Evolutionary conservation across 1,140 invertebrate genomes (phyloP), one percentile per base, ranked within the genome.

Genomic region (Euschistus heros): DNA sequence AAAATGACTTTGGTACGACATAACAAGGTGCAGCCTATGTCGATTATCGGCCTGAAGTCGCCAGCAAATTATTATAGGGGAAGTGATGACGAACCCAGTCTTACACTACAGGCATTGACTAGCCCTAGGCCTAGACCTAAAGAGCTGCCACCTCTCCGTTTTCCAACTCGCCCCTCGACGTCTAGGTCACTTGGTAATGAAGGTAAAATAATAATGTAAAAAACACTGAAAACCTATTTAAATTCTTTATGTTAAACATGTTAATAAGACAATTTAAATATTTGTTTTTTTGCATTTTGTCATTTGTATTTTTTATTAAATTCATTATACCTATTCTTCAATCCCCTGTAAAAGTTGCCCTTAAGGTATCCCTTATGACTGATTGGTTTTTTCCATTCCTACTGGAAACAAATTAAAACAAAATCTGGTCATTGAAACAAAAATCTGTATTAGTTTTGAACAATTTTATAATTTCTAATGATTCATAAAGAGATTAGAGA

Each of bases 101-200:
- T 55, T 2, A 30, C 24, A 13, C 13, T 65, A 4, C 24, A 54
- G 18, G 63, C 63, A n/a, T 50, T 65, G 20, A 57, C 63, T 8
- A 65, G 63, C 52, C 63, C 63, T 1, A 26, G 24, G 26, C 7
- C 18, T 33, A 22, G 18, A 5, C 27, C 47, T 4, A 17, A 55
- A 18, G 26, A 37, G 18, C 24, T 59, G 1, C 27, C 59, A 18
- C 44, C 42, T 17, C 18, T 47, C 14, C 22, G 60, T 8, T 14
- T n/a, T 10, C 60, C 24, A n/a, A 15, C 13, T n/a, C 44, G 66
- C 13, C 66, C 66, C 1, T 33, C 42, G 8, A 67, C 66, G 4
- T 62, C 66, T 26, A 67, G 44, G 30, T 67, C 66, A 20, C 50
- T 66, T 14, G 65, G 65, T 18, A 50, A 60, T 22, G 42, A 26